Percentiles rank a stretch among this genome's conserved stretches.
Conservation (phyloP, 1,140 invertebrate genomes). For the Danaus plexippus region DNA sequence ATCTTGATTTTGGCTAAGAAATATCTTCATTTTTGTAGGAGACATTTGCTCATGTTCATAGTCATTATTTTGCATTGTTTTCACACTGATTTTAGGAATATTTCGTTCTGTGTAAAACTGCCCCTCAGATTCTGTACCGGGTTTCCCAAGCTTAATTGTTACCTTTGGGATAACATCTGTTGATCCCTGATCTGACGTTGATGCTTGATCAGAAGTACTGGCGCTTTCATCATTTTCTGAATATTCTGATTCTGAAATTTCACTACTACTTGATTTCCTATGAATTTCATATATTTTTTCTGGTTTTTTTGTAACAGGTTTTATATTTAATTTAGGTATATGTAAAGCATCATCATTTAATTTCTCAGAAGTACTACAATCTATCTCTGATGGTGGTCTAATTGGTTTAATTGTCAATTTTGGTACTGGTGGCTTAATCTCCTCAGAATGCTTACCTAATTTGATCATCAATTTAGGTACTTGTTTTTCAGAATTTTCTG, state of each 20-base stretch:
- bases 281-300: conserved; percentile 61
- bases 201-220: conserved; percentile 61
- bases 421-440: conserved; percentile 51
- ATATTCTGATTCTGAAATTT: conserved; percentile 68
- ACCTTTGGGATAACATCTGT: conserved; percentile 60
- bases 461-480: conserved; percentile 65
- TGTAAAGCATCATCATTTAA: conserved; percentile 38
- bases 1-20: conserved; percentile 54
- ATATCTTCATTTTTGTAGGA: conserved; percentile 47
- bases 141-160: conserved; percentile 65
- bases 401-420: conserved; percentile 66
- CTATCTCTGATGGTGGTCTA: conserved; percentile 33
- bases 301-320: conserved; percentile 55
- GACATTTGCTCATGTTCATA: conserved; percentile 30
- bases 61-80: conserved; percentile 52
- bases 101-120: conserved; percentile 63
- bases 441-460: conserved; percentile 48
- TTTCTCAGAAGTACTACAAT: conserved; percentile 27
- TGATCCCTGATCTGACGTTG: conserved; percentile 52
- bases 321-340: conserved; percentile 65
- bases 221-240: conserved; percentile 68
- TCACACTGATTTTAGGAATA: conserved; percentile 61
- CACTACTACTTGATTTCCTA: conserved; percentile 67
- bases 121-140: conserved; percentile 59
- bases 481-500: conserved; percentile 38